Evolutionary conservation across 2,113 vertebrate species (phyloP).

Genomic region (Pangasianodon gigas): DNA sequence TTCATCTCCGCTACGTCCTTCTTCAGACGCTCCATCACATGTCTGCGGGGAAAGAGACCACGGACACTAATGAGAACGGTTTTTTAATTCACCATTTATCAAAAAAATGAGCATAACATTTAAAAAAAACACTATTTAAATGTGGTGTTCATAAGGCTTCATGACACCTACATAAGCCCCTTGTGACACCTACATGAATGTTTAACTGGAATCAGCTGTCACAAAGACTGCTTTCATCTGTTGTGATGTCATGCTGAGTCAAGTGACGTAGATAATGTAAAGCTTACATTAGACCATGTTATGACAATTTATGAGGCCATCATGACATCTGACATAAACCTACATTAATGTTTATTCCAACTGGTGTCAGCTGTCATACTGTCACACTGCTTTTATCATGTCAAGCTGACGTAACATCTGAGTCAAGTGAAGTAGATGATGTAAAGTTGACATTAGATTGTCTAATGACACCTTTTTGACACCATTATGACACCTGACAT

Average conservation of each 20-base stretch:
- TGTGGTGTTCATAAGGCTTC: not conserved
- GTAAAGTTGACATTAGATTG: not conserved
- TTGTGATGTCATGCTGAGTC: not conserved
- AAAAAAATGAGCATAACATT: not conserved
- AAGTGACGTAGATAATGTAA: not conserved
- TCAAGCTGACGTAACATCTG: not conserved
- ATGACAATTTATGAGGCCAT: not conserved
- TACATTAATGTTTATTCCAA: not conserved
- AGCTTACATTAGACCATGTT: not conserved
- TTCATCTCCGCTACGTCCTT: slow-evolving; percentile 81
- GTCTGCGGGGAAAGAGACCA: slow-evolving; percentile 64
- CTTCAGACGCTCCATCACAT: slow-evolving; percentile 83
- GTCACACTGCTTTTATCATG: not conserved
- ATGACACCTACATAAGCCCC: not conserved
- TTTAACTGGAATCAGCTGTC: not conserved
- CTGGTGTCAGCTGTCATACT: not conserved
- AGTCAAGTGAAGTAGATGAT: not conserved
- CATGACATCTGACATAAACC: not conserved
- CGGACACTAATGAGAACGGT: not conserved
- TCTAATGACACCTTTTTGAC: not conserved
- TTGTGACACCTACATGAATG: not conserved
- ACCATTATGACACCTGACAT: not conserved
- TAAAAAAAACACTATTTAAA: not conserved
- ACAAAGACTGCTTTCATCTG: not conserved
- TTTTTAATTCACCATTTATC: not conserved